Conservation (phyloP, 1,140 invertebrate genomes). For the Drosophila pectinifera region DNA sequence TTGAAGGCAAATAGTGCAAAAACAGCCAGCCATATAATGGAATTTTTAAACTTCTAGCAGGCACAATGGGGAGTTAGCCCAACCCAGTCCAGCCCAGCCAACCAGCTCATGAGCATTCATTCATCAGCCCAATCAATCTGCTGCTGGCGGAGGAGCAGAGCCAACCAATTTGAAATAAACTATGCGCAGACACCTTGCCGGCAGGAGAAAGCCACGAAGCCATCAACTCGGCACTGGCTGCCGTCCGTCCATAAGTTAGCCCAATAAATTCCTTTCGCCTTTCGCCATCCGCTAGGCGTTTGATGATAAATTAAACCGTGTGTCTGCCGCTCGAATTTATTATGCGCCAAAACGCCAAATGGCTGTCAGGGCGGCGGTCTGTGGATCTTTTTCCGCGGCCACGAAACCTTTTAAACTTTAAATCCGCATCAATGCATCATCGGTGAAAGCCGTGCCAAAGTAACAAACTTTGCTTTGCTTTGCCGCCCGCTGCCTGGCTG, state of each 20-base stretch:
- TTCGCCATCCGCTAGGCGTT: constrained; percentile 61
- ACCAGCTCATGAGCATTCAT: constrained; percentile 44
- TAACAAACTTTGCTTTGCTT: constrained; percentile 70
- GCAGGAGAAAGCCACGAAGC: constrained; percentile 35
- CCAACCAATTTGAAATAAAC: constrained; percentile 60
- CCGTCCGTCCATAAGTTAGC: constrained; percentile 61
- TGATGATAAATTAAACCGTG: constrained; percentile 81
- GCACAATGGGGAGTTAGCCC: constrained; percentile 1
- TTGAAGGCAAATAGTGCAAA: constrained; percentile 64
- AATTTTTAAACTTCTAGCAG: constrained; percentile 56
- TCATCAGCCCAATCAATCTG: constrained; percentile 65
- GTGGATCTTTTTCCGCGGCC: constrained; percentile 42
- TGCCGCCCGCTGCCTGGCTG: constrained; percentile 16
- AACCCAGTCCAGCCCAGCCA: background rate
- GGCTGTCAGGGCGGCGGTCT: constrained; percentile 61
- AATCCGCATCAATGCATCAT: constrained; percentile 82
- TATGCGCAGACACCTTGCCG: constrained; percentile 43
- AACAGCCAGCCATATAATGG: constrained; percentile 56
- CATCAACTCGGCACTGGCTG: constrained; percentile 30
- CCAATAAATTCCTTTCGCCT: constrained; percentile 71
- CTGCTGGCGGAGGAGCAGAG: constrained; percentile 30
- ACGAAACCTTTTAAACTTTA: constrained; percentile 82
- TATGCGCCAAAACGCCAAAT: constrained; percentile 82
- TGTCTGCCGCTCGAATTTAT: constrained; percentile 80
- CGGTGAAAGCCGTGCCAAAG: constrained; percentile 70